Conservation (phyloP, 2,113 vertebrate genomes). For the Myiozetetes cayanensis region DNA sequence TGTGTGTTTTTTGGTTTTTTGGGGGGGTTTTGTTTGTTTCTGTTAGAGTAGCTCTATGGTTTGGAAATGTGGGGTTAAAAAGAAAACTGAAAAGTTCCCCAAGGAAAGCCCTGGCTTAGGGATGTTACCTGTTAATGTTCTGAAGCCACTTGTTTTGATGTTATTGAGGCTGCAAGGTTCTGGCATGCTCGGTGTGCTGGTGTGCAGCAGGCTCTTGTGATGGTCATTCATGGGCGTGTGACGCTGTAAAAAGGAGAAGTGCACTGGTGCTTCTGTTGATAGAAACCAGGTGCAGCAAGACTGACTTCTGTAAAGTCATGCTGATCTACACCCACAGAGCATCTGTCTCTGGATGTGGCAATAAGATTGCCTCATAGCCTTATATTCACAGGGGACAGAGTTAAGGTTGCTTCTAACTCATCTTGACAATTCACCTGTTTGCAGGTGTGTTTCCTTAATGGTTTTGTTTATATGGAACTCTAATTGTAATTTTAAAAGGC, state of each 20-base stretch:
- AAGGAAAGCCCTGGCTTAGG: not conserved
- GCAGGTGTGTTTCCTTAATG: not conserved
- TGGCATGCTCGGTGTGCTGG: not conserved
- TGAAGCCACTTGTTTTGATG: not conserved
- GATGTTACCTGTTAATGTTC: not conserved
- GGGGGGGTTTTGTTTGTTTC: not conserved
- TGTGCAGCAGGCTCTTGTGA: accelerated
- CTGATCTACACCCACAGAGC: not conserved
- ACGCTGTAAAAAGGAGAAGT: not conserved
- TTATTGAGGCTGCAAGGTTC: not conserved
- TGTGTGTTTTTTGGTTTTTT: not conserved
- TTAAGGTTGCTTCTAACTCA: not conserved
- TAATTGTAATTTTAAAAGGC: not conserved
- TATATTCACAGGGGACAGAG: not conserved
- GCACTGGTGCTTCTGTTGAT: not conserved
- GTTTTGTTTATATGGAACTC: not conserved
- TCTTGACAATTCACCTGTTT: not conserved
- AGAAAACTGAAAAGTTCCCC: not conserved
- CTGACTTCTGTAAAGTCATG: not conserved
- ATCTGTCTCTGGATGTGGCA: not conserved
- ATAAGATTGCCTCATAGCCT: not conserved
- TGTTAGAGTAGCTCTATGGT: not conserved
- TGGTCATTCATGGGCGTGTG: not conserved
- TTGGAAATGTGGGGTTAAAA: not conserved
- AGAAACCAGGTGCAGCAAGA: not conserved